Evolutionary conservation across 2,113 vertebrate genomes (phyloP), one percentile per base, ranked within the genome.

Genomic region (Greenwoodochromis staneri): DNA sequence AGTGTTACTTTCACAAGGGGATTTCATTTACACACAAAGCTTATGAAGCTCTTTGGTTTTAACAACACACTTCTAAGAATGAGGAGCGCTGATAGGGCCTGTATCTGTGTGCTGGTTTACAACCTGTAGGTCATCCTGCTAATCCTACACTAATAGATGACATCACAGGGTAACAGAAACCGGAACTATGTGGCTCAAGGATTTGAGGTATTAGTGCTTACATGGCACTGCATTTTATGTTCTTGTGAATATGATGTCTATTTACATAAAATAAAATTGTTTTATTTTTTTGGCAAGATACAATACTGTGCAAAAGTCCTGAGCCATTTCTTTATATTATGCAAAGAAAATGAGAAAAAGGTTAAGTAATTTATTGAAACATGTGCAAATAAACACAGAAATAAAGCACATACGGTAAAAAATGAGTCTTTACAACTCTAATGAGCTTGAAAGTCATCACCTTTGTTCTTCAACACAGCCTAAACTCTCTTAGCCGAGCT

Each of bases 1-100:
- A 91, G 49, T 40, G 81, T 88, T 88, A 84, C 55, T 82, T 88
- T 89, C 76, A 84, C 81, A 91, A 71, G 66, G 55, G 66, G 81
- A 84, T 88, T 93, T 93, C 83, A 89, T 89, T 91, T 83, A 92
- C 85, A 93, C 81, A 73, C 86, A 80, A 83, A 84, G 85, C 83
- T 92, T 88, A 92, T 73, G 29, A 29, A 84, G 85, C 88, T 81
- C 27, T 90, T 57, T 80, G 80, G 85, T 54, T 85, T 83, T 82
- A 89, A 81, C 47, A 71, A 45, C 36, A 45, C 47, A 51, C 85
- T 89, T 87, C 82, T 80, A 78, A 92, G 87, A 89, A 85, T 80
- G 73, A 82, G 31, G 31, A 87, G 59, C 8, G 73, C 69, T 83
- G 76, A 78, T 78, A 51, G 2, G 27, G 38, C 84, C 73, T 29